Conservation (phyloP, 2,113 vertebrate species). For the Ranitomeya imitator region DNA sequence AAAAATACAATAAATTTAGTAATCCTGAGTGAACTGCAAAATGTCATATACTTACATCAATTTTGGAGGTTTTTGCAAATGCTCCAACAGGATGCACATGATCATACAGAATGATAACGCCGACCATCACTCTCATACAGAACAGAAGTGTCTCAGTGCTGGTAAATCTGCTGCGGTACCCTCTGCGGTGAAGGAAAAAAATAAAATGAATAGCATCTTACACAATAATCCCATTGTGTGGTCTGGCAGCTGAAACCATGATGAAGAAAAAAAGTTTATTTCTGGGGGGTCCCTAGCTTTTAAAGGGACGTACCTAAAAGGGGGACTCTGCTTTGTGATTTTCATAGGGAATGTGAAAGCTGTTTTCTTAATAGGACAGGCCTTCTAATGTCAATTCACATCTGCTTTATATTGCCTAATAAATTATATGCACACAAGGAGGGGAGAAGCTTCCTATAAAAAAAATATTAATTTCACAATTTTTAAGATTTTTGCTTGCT, state of each 20-base stretch:
- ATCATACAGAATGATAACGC: constrained; percentile 93
- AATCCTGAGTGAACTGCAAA: neutral
- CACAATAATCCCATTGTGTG: neutral
- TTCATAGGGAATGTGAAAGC: too few species aligned
- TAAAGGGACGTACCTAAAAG: too few species aligned
- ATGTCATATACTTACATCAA: constrained; percentile 78
- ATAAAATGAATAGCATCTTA: neutral
- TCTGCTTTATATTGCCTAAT: too few species aligned
- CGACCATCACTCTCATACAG: constrained; percentile 95
- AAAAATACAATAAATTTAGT: too few species aligned
- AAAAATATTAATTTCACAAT: too few species aligned
- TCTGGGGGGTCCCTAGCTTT: neutral
- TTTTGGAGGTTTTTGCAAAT: constrained; percentile 93
- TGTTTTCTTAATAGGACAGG: too few species aligned
- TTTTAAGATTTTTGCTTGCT: too few species aligned
- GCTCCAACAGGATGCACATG: constrained; percentile 92
- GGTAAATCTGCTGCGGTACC: constrained; percentile 91
- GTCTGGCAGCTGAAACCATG: neutral
- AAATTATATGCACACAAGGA: too few species aligned
- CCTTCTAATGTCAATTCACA: too few species aligned
- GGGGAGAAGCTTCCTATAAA: too few species aligned
- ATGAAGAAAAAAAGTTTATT: neutral
- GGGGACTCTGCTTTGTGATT: too few species aligned
- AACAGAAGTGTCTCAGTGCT: constrained; percentile 93
- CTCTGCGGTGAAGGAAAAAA: constrained; percentile 66